Base-by-base conservation (phyloP, 2,113 vertebrate species). In the Poeciliopsis turrubarensis region DNA sequence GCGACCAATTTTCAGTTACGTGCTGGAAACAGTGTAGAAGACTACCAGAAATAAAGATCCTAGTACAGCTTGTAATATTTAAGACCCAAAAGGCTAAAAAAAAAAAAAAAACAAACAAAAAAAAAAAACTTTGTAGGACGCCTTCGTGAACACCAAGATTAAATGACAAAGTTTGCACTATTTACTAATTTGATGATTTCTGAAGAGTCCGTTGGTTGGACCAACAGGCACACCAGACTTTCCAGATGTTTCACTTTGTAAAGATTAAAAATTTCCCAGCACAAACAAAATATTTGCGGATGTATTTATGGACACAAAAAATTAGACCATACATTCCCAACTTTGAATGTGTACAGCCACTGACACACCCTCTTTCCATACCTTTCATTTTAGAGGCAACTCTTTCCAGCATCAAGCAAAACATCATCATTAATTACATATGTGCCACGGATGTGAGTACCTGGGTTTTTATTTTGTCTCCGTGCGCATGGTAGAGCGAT, bases 391-490 rank as follows among this genome's bases (percentile, higher is more conserved):
- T 25, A 64, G 70, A 39, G 27, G 27, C 17, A 80, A 63, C 3
- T n/a, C 22, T 47, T 81, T 31, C 37, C 4, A 41, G 30, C 60
- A 41, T 31, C 66, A 29, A 41, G 31, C 47, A 75, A 31, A 51
- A 62, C 67, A 30, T 75, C 62, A 65, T 34, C 32, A 34, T 60
- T 61, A 60, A 67, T 29, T 15, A 11, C 31, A 30, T 54, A 15
- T 19, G 47, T 63, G 62, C 68, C 65, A 73, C 9, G 5, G 22
- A 73, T 27, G n/a, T 51, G 15, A 19, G 57, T 65, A 70, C 11
- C 6, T 22, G 41, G 73, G 47, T 78, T 67, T 70, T 68, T 70
- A 54, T 68, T 44, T 51, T 60, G 72, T 44, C 60, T 34, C 31
- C 22, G 75, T 70, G 75, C 66, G 37, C 30, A 60, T 63, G 31